phyloP scores from a whole-genome alignment of 2,797 vertebrate genomes.

The Scarus forsteni region DNA sequence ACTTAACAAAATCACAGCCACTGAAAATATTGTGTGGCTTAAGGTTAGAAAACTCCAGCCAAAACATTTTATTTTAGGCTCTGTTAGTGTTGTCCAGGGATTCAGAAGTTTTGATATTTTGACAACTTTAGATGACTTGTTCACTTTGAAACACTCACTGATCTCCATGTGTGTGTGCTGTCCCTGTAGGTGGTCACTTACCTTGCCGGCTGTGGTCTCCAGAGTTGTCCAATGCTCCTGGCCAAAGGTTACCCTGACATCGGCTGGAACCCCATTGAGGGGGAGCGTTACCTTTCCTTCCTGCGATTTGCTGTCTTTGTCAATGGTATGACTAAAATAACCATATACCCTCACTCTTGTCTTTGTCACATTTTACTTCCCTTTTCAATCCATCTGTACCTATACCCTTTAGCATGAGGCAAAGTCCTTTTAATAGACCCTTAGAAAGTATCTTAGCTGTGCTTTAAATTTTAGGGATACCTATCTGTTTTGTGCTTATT shows the following conservation, averaged over 20 bases:
- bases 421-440: not conserved
- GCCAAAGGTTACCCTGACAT: conserved; percentile 97
- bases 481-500: not conserved
- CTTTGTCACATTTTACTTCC: not conserved
- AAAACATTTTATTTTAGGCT: too few relatives aligned
- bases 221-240: conserved; percentile 95
- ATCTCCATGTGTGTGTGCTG: conserved; percentile 9
- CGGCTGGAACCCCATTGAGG: conserved; percentile 99
- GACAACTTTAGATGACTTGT: too few relatives aligned
- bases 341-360: not conserved
- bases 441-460: not conserved
- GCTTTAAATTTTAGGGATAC: conserved; percentile 2
- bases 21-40: too few relatives aligned
- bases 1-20: too few relatives aligned
- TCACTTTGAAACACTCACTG: not conserved
- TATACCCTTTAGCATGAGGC: not conserved
- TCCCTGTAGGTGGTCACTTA: conserved; percentile 93
- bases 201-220: conserved; percentile 95
- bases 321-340: conserved; percentile 85
- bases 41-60: too few relatives aligned
- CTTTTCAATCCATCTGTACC: not conserved
- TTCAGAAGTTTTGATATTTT: too few relatives aligned
- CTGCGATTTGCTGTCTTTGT: conserved; percentile 98
- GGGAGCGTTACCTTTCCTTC: conserved; percentile 97
- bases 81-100: too few relatives aligned